These are phyloP conservation scores for Salvelinus namaycush DNA, from an alignment of 2,113 vertebrate genomes.

Conservation along the genomic window DNA sequence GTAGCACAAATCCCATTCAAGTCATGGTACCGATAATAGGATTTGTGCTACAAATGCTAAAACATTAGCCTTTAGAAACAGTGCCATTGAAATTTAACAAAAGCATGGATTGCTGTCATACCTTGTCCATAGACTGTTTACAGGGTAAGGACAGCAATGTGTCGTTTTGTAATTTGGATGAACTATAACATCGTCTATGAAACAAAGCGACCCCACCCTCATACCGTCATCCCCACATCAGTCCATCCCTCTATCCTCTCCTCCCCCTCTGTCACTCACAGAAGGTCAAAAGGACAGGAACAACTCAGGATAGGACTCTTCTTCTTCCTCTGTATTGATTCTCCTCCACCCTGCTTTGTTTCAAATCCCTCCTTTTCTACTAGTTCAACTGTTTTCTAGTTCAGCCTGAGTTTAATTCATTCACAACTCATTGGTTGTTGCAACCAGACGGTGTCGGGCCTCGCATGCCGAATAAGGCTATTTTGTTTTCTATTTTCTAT, in stretches of 20 bases:
- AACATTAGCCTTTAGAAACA: too few species aligned
- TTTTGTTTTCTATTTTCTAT: background rate
- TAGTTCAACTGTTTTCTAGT: background rate
- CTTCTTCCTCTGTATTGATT: too few species aligned
- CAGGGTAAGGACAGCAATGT: too few species aligned
- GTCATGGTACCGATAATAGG: too few species aligned
- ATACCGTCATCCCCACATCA: background rate
- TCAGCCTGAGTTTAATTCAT: background rate
- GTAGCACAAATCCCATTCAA: too few species aligned
- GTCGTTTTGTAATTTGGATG: too few species aligned
- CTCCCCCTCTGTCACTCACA: slow-evolving; percentile 5
- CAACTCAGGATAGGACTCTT: slow-evolving; percentile 38
- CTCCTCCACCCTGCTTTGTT: background rate
- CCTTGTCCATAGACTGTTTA: too few species aligned
- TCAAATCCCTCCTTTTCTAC: background rate
- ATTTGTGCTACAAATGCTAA: too few species aligned
- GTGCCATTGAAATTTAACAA: too few species aligned
- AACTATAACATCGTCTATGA: background rate
- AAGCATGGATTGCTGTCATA: too few species aligned
- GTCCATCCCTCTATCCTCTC: background rate
- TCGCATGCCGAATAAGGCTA: slow-evolving; percentile 3
- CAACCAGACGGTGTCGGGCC: background rate
- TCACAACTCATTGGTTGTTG: background rate
- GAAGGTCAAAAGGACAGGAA: background rate
- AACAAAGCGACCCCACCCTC: background rate